Percentiles rank a stretch among this genome's conserved stretches.
These are phyloP conservation scores for Chrysopa pallens DNA, from an alignment of 1,140 invertebrate genomes.

Conservation along the genomic window DNA sequence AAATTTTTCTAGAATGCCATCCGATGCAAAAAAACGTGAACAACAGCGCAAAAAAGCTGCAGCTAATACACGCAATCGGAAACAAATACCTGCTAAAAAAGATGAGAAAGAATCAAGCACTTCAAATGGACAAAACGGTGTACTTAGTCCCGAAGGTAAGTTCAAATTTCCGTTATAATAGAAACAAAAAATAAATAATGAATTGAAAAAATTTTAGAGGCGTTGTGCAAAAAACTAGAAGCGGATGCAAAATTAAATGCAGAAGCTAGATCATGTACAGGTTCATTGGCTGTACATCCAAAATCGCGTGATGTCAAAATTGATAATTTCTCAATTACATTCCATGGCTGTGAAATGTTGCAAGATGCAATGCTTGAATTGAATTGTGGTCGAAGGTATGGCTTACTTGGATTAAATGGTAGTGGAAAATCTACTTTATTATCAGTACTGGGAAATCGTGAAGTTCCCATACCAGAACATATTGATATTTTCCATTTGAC, in stretches of 20 bases:
- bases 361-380: conserved; percentile 92
- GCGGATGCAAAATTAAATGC: conserved; percentile 80
- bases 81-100: conserved; percentile 37
- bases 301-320: conserved; percentile 94
- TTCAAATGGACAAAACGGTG: conserved; percentile 18
- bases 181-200: background rate
- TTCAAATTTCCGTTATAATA: conserved; percentile 4
- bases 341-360: conserved; percentile 90
- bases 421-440: conserved; percentile 92
- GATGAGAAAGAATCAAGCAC: conserved; percentile 34
- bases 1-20: conserved; percentile 60
- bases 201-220: conserved; percentile 35
- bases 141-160: conserved; percentile 29
- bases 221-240: conserved; percentile 73
- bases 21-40: conserved; percentile 92
- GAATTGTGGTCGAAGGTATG: conserved; percentile 92
- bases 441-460: conserved; percentile 76
- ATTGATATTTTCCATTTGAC: conserved; percentile 97
- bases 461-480: conserved; percentile 90
- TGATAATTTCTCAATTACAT: conserved; percentile 92
- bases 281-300: conserved; percentile 84
- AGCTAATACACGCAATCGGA: conserved; percentile 55
- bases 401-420: conserved; percentile 90
- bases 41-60: conserved; percentile 95
- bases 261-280: conserved; percentile 85